Conservation (phyloP, 2,113 vertebrate genomes). For the Cariama cristata region DNA sequence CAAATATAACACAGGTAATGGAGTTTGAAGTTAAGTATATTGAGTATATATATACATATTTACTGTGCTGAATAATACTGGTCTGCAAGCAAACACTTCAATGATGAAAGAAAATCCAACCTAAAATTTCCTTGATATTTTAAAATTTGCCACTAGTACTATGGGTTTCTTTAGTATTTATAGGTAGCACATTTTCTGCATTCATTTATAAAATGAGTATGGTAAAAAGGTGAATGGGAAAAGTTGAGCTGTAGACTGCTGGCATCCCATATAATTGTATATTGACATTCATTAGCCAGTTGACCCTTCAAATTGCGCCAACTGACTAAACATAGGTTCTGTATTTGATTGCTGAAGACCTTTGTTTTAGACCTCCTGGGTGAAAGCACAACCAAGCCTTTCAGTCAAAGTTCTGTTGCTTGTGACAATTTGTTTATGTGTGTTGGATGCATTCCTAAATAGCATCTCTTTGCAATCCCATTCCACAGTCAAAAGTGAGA, state of each 20-base stretch:
- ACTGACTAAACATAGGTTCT: conserved; percentile 29
- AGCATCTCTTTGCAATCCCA: background rate
- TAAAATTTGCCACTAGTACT: background rate
- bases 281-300: background rate
- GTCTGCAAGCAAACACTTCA: background rate
- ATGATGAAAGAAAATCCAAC: background rate
- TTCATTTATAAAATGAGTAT: background rate
- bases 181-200: background rate
- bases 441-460: conserved; percentile 5
- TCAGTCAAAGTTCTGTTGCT: conserved; percentile 21
- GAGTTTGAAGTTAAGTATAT: background rate
- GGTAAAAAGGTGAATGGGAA: background rate
- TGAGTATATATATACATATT: background rate
- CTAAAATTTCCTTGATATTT: background rate
- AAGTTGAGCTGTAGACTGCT: background rate
- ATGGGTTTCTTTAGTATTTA: background rate
- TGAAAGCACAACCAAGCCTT: conserved; percentile 32
- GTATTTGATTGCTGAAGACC: conserved; percentile 14
- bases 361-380: conserved; percentile 4
- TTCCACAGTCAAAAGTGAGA: background rate
- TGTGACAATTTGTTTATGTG: conserved; percentile 18
- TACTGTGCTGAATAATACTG: background rate
- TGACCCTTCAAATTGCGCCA: background rate
- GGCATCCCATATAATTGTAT: background rate
- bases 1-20: background rate